Base-by-base conservation (phyloP, 2,113 vertebrate species). In the Syngnathus floridae region DNA sequence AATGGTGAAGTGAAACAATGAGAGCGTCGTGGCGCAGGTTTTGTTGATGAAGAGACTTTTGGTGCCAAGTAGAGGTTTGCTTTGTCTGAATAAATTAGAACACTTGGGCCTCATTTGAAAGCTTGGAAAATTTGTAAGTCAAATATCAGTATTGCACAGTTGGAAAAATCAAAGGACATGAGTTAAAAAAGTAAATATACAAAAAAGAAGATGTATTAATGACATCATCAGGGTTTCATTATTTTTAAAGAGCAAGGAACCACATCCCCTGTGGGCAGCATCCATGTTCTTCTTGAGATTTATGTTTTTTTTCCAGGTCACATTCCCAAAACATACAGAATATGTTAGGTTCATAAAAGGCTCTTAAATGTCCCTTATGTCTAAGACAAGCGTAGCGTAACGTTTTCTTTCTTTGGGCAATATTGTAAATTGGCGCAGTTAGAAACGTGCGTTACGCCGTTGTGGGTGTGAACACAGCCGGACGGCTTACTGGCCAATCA, bases 31-130 rank as follows among this genome's bases (percentile, higher is more conserved):
- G 7, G 64, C 40, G 61, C 74, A 60, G 73, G 41, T 78, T 66
- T 87, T 86, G 81, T 83, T 80, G 72, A 61, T 12, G n/a, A 55
- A 73, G 69, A 37, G 54, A 72, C 49, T 78, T 63, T 68, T 45
- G 10, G 54, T 83, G 84, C 83, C 86, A 90, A 83, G 75, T 82
- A 82, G 76, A 81, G 82, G 84, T 79, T 85, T 79, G 61, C 69
- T 74, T 73, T 77, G 70, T 82, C 80, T 84, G 81, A 79, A 80
- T 87, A 71, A 81, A 74, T 89, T 78, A 74, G 61, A 80, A 88
- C 86, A 88, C 78, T 85, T 90, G 87, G 82, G 80, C 77, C 87
- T 87, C 78, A 82, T 82, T 87, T 87, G 86, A 78, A 41, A 26
- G 58, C 58, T 22, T 14, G 36, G 0, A 58, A 70, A 79, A 72